Evolutionary conservation across 2,113 vertebrate species (phyloP), one percentile per base, ranked within the genome.

Genomic region (Etia nguti): DNA sequence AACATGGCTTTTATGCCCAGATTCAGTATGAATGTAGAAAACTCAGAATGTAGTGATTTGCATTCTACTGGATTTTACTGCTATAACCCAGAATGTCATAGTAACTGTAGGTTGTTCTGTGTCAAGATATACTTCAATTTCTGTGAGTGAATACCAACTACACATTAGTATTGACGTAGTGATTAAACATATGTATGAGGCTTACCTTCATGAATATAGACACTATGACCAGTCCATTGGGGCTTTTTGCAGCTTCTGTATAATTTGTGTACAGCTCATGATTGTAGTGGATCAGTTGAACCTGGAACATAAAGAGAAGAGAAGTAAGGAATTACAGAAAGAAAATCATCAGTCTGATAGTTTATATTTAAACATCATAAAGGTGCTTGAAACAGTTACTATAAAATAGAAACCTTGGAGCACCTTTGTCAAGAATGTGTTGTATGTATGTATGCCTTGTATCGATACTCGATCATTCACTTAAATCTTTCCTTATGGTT

Each of bases 151-250:
- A 38, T 46, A 48, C 24, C 85, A 57, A 43, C 12, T 60, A 62
- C 11, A 62, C 18, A 82, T 11, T n/a, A 54, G 26, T 55, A 81
- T 15, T 7, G 4, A 5, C 22, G 6, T 9, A 79, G 41, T 38
- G 34, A 36, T 81, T 26, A 65, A 80, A 55, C 12, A 48, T 24
- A 48, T 68, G 34, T 10, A 41, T 79, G 48, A 73, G 79, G 94
- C 98, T 97, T 95, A 99, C 99, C 97, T 99, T 99, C 97, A 99
- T 99, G 96, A 99, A 99, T 97, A 99, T 99, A 93, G 99, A 98
- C 95, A 99, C 98, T 92, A 99, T 97, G 95, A 99, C 98, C 95
- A 99, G 95, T 91, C 99, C 99, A 38, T 99, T 99, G 34, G 99
- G 99, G 96, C 98, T 99, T 94, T 98, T 99, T 59, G 99, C 98